Evolutionary conservation across 2,797 vertebrate species (phyloP).

Genomic region (Vespertilio murinus): DNA sequence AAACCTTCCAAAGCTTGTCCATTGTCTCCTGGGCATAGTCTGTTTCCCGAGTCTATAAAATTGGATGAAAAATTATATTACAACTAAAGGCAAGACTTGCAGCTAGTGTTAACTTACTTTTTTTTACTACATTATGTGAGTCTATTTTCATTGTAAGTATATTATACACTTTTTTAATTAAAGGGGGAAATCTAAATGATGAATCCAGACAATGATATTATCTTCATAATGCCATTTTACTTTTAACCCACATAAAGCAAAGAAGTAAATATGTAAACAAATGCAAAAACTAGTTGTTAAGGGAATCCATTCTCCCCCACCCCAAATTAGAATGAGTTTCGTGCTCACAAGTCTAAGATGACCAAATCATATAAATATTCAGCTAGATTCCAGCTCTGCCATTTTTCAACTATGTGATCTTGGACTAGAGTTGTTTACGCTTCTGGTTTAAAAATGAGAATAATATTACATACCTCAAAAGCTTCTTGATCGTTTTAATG

Average conservation of each 20-base stretch:
- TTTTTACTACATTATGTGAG: neutral
- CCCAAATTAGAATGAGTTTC: neutral
- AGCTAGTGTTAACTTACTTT: neutral
- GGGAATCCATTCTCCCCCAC: neutral
- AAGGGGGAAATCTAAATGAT: neutral
- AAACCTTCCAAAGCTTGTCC: neutral
- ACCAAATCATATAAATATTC: neutral
- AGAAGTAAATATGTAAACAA: neutral
- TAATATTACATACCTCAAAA: neutral
- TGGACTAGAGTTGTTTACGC: neutral
- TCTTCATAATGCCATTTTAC: neutral
- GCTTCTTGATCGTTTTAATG: neutral
- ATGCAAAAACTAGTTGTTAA: neutral
- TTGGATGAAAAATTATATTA: neutral
- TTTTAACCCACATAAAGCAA: constrained; percentile 19
- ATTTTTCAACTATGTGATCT: neutral
- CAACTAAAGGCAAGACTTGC: neutral
- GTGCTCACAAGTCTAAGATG: neutral
- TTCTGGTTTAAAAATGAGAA: constrained; percentile 19
- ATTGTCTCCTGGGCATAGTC: neutral
- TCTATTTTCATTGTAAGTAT: neutral
- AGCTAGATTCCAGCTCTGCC: neutral
- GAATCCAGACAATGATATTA: neutral
- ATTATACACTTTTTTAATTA: neutral
- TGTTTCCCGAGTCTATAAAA: neutral